Percentiles rank a stretch among this genome's conserved stretches.
Evolutionary conservation across 2,797 vertebrate species (phyloP).

Genomic region (Alfaro cultratus): DNA sequence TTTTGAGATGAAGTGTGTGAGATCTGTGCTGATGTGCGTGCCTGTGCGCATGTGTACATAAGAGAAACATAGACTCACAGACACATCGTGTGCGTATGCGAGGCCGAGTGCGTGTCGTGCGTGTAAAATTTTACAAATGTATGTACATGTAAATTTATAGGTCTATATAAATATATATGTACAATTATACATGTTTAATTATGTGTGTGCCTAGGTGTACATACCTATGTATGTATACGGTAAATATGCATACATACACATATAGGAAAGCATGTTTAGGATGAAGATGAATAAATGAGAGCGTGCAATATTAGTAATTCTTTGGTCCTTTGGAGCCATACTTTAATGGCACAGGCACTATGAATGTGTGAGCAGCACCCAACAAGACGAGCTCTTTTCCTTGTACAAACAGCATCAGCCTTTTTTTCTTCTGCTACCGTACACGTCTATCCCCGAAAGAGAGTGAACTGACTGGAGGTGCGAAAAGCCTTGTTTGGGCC

Average conservation of each 20-base stretch:
- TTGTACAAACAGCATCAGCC: slow-evolving; percentile 83
- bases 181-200: slow-evolving; percentile 88
- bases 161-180: slow-evolving; percentile 90
- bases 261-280: slow-evolving; percentile 86
- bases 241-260: slow-evolving; percentile 86
- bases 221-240: slow-evolving; percentile 85
- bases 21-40: slow-evolving; percentile 75
- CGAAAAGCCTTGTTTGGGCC: slow-evolving; percentile 80
- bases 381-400: slow-evolving; percentile 80
- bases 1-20: slow-evolving; percentile 82
- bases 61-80: slow-evolving; percentile 79
- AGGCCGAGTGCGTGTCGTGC: slow-evolving; percentile 66
- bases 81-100: slow-evolving; percentile 70
- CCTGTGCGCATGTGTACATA: slow-evolving; percentile 80
- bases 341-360: slow-evolving; percentile 84
- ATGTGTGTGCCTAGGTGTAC: slow-evolving; percentile 86
- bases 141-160: slow-evolving; percentile 89
- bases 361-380: slow-evolving; percentile 85
- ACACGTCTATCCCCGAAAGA: slow-evolving; percentile 76
- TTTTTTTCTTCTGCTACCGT: slow-evolving; percentile 76
- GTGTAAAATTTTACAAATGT: slow-evolving; percentile 85
- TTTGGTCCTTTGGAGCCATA: slow-evolving; percentile 86
- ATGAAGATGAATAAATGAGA: slow-evolving; percentile 85
- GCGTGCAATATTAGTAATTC: slow-evolving; percentile 86
- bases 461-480: slow-evolving; percentile 79